Percentiles rank a stretch among this genome's conserved stretches.
phyloP scores from a whole-genome alignment of 2,113 vertebrate genomes.

The Cyanoliseus patagonus region DNA sequence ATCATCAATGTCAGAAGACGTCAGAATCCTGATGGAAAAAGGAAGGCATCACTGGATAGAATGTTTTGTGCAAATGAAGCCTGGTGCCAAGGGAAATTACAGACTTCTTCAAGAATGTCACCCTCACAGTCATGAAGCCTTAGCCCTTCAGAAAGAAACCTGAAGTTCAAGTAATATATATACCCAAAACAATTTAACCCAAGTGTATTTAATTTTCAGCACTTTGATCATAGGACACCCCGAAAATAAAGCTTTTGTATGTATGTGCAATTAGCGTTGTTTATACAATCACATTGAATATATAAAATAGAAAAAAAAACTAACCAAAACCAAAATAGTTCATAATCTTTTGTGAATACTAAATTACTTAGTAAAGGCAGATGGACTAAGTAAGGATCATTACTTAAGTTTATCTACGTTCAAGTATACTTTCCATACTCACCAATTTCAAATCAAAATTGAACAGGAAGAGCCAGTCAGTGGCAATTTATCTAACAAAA shows the following conservation, averaged over 20 bases:
- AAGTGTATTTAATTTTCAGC: not conserved
- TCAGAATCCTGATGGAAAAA: conserved; percentile 27
- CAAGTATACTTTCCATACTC: not conserved
- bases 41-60: not conserved
- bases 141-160: conserved; percentile 8
- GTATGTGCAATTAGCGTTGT: not conserved
- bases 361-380: not conserved
- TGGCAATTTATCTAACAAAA: not conserved
- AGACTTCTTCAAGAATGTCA: conserved; percentile 57
- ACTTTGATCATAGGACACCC: not conserved
- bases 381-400: not conserved
- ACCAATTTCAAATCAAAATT: not conserved
- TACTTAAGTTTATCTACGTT: not conserved
- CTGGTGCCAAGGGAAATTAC: conserved; percentile 66
- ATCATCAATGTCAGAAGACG: conserved; percentile 37
- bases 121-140: conserved; percentile 25
- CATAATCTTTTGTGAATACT: not conserved
- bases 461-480: not conserved
- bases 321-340: not conserved
- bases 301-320: not conserved
- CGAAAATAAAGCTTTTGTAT: not conserved
- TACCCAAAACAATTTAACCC: not conserved
- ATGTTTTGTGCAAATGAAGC: conserved; percentile 49
- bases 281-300: not conserved
- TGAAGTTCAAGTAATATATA: not conserved